Base-by-base conservation (phyloP, 2,888 invertebrate genomes). In the Acleris holmiana region DNA sequence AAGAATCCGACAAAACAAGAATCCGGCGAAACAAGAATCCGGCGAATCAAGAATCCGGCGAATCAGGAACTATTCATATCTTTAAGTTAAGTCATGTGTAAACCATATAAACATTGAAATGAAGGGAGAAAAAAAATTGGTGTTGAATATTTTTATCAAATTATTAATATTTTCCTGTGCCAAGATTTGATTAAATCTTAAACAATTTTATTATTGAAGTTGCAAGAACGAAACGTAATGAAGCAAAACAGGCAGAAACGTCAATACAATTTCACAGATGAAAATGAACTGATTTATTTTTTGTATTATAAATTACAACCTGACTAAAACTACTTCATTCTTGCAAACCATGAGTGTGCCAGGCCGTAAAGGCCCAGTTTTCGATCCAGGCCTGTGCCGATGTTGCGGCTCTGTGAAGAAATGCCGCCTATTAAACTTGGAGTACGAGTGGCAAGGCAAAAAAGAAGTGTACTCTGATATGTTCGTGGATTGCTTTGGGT, bases 401-500 rank as follows among this genome's bases (percentile, higher is more conserved):
- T 90, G 91, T 68, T 90, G 89, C 66, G 87, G 90, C 23, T 76
- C 71, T 2, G 71, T 78, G n/a, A 90, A 89, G 67, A 85, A 85
- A 73, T 90, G 91, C 70, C 83, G 89, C 0, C 54, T 90, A 8
- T 59, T 90, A n/a, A 89, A 86, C 68, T 75, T 81, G 2, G 88
- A 89, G 71, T 90, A 90, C 64, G 80, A 83, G 18, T 89, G 84
- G 80, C 73, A 78, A 25, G 88, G 86, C 0, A 81, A 82, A 44
- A 82, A 80, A 69, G 89, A 90, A 74, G 76, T 86, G 0, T 90
- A 90, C 63, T 80, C 84, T 0, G 89, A 90, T 69, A 85, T 90
- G 81, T 86, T 90, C 69, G 77, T 90, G 7, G 89, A 89, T 67
- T 88, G 88, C 72, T 90, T 87, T 70, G 90, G 91, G 8, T 74